These are phyloP conservation scores for Drosophila subquinaria DNA, from an alignment of 2,888 invertebrate genomes.

Conservation along the genomic window DNA sequence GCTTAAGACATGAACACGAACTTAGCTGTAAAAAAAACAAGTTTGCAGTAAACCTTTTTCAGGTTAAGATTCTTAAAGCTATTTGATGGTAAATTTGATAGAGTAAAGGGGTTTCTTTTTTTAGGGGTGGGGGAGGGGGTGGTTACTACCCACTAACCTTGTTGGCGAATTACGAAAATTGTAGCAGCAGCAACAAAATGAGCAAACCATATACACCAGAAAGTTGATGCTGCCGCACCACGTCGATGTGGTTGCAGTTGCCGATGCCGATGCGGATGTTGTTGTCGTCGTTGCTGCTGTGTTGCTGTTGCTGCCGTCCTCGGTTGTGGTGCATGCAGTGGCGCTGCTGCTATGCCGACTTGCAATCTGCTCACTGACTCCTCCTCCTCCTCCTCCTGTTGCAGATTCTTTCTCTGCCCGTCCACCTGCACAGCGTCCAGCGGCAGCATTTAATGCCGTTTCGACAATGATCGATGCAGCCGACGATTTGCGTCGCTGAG, in stretches of 20 bases:
- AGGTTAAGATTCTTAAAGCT: not conserved
- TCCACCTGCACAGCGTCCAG: conserved; percentile 57
- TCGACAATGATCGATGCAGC: conserved; percentile 77
- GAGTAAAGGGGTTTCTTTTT: no score
- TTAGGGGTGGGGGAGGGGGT: not conserved
- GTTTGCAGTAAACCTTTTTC: not conserved
- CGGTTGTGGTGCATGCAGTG: conserved; percentile 58
- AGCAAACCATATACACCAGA: conserved; percentile 84
- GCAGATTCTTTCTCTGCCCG: conserved; percentile 34
- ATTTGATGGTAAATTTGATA: no score
- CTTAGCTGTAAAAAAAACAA: not conserved
- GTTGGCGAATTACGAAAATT: conserved; percentile 83
- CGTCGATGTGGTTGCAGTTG: conserved; percentile 71
- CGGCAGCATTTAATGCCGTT: conserved; percentile 68
- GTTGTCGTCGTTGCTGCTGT: conserved; percentile 37
- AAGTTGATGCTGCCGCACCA: conserved; percentile 83
- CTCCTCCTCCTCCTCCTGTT: conserved; percentile 19
- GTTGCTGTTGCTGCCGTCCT: conserved; percentile 51
- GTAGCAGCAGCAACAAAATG: conserved; percentile 84
- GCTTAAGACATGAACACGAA: not conserved
- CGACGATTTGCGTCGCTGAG: conserved; percentile 76
- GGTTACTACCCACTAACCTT: conserved; percentile 70
- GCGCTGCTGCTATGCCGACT: conserved; percentile 67
- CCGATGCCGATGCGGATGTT: conserved; percentile 61
- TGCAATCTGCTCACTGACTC: conserved; percentile 9